phyloP scores from a whole-genome alignment of 2,888 invertebrate genomes.

The Bombyx huttoni region DNA sequence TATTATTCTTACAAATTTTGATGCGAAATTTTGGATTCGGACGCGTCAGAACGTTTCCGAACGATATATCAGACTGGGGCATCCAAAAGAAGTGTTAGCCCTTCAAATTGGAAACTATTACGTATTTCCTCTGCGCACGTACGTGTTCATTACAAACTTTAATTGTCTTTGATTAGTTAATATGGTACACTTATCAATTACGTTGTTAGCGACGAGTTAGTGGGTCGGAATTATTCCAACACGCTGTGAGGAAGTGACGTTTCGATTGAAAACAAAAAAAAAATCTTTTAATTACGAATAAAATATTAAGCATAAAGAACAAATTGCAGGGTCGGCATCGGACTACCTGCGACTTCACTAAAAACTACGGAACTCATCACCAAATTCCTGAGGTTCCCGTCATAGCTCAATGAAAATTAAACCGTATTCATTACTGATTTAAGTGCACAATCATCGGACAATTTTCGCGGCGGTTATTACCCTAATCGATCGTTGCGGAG shows the following conservation, averaged over 20 bases:
- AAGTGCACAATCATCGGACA: constrained; percentile 38
- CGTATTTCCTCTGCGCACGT: background rate
- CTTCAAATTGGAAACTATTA: background rate
- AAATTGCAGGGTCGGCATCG: constrained; percentile 15
- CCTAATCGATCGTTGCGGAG: constrained; percentile 26
- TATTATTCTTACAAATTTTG: no score
- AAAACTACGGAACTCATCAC: constrained; percentile 47
- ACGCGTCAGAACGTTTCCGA: no score
- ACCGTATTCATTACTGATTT: constrained; percentile 44
- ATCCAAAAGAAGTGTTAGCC: background rate
- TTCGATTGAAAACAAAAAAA: background rate
- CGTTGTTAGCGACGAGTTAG: background rate
- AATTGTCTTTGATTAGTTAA: constrained; percentile 13
- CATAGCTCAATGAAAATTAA: constrained; percentile 33
- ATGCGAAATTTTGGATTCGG: no score
- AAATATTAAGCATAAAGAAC: background rate
- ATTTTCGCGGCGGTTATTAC: constrained; percentile 34
- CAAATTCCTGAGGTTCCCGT: constrained; percentile 32
- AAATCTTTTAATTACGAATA: background rate
- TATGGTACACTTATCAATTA: constrained; percentile 5
- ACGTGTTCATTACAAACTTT: no score
- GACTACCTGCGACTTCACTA: constrained; percentile 42
- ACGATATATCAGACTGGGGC: no score
- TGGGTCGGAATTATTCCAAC: no score
- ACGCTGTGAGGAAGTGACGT: background rate